Conservation (phyloP, 2,113 vertebrate genomes). For the Mystacornis crossleyi region DNA sequence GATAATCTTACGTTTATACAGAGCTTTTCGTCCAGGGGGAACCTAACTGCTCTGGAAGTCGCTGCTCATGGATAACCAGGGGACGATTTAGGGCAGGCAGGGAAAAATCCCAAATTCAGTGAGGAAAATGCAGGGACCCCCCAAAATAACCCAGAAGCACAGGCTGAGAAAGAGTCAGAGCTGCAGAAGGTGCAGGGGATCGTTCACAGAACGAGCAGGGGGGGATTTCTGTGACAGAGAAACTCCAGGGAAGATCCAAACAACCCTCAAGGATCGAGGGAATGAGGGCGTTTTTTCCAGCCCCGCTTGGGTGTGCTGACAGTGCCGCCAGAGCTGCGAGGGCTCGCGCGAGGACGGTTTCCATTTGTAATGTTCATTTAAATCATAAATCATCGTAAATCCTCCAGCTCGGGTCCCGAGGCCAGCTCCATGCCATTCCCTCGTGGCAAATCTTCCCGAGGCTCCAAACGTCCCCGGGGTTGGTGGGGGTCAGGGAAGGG, state of each 20-base stretch:
- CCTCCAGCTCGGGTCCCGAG: neutral
- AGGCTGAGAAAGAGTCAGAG: fast-evolving
- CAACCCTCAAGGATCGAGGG: neutral
- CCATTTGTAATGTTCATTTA: neutral
- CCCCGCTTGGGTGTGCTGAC: neutral
- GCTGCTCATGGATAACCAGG: neutral
- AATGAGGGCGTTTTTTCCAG: slow-evolving; percentile 2
- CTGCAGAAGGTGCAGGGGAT: neutral
- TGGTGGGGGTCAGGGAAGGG: neutral
- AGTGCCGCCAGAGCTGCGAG: neutral
- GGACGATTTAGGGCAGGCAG: neutral
- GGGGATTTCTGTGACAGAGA: neutral
- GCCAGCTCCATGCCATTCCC: neutral
- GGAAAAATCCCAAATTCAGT: neutral
- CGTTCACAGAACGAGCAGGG: neutral
- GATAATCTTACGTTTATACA: neutral
- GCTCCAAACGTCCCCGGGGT: neutral
- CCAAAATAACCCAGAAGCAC: neutral
- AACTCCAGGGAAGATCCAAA: neutral
- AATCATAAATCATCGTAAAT: too few species aligned
- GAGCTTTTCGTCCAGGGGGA: neutral
- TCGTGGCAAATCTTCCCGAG: neutral
- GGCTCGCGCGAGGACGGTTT: neutral
- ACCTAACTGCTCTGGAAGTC: neutral
- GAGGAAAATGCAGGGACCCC: neutral